Conservation (phyloP, 2,113 vertebrate species). For the Python bivittatus region DNA sequence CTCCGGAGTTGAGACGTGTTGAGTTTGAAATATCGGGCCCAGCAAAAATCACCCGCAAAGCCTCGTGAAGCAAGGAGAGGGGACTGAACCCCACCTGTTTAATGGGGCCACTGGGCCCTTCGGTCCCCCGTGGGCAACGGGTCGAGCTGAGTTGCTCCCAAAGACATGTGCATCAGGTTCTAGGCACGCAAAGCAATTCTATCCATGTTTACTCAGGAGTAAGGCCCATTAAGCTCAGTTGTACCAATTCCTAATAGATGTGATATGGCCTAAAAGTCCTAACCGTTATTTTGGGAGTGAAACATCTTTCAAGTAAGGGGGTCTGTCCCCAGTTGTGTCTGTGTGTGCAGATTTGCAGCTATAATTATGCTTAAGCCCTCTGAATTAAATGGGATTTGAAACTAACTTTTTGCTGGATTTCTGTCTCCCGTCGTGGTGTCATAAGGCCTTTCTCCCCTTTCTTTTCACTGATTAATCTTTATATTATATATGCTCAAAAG, state of each 20-base stretch:
- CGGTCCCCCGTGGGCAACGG: neutral
- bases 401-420: neutral
- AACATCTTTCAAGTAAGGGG: neutral
- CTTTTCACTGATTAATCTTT: neutral
- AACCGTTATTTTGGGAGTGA: neutral
- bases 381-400: too few relatives aligned
- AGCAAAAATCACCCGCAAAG: neutral
- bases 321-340: neutral
- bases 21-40: neutral
- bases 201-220: neutral
- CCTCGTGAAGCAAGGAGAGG: neutral
- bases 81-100: neutral
- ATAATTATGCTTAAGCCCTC: neutral
- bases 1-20: neutral
- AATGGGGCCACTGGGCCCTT: too few relatives aligned
- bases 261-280: neutral
- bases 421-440: neutral
- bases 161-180: neutral
- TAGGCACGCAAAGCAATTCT: neutral
- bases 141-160: neutral
- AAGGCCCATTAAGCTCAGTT: neutral
- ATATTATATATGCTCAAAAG: neutral
- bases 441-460: neutral
- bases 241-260: neutral
- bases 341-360: neutral